A percentile compares a stretch with the other conserved stretches of the same genome.
Conservation (phyloP, 2,797 vertebrate species). For the Sebastes steindachneri region DNA sequence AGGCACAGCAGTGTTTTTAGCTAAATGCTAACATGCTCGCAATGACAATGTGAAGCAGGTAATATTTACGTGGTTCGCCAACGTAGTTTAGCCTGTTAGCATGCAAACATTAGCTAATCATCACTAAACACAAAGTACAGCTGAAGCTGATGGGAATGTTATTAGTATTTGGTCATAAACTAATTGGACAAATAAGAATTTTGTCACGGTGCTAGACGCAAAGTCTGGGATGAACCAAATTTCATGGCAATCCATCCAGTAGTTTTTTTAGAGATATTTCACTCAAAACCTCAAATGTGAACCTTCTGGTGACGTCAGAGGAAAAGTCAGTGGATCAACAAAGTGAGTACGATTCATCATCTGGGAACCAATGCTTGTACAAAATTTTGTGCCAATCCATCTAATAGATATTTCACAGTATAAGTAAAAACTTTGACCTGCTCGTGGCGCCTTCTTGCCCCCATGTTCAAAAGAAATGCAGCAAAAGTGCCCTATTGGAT, state of each 20-base stretch:
- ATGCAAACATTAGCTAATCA: too few species aligned
- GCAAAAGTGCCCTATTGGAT: not conserved
- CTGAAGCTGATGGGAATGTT: not conserved
- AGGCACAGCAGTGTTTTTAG: not conserved
- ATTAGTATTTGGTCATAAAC: not conserved
- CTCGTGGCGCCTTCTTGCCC: not conserved
- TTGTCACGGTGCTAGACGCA: not conserved
- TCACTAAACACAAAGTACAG: not conserved
- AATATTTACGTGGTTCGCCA: too few species aligned
- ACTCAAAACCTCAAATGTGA: not conserved
- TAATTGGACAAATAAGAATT: not conserved
- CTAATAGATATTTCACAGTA: not conserved
- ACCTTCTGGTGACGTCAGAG: not conserved
- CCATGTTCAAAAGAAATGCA: not conserved
- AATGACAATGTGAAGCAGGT: too few species aligned
- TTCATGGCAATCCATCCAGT: not conserved
- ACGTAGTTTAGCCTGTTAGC: too few species aligned
- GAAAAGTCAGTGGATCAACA: not conserved
- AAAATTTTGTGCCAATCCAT: not conserved
- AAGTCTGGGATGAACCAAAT: not conserved
- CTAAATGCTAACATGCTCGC: too few species aligned
- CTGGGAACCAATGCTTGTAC: not conserved
- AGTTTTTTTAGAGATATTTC: not conserved
- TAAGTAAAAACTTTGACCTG: not conserved
- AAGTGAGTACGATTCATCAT: not conserved